Evolutionary conservation across 2,888 invertebrate genomes (phyloP).

Genomic region (Opisthograptis luteolata): DNA sequence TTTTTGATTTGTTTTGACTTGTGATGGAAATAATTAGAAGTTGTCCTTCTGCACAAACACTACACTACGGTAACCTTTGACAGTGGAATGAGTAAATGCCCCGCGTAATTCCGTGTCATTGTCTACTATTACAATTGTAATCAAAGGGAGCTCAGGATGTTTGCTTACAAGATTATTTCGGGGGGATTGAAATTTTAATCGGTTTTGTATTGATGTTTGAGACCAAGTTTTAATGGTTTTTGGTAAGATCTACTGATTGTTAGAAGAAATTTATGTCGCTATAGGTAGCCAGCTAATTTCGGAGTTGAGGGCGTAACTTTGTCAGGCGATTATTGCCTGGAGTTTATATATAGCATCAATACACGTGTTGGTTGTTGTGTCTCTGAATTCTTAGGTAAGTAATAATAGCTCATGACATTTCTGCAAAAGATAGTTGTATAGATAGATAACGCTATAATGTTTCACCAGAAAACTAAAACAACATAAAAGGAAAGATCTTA

Average conservation of each 20-base stretch:
- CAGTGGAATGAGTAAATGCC: conserved; percentile 29
- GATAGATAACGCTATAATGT: no score
- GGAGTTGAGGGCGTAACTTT: no score
- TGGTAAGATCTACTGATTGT: conserved; percentile 18
- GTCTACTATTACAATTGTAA: conserved; percentile 47
- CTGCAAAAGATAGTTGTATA: no score
- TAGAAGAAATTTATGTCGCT: background rate
- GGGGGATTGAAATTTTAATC: conserved; percentile 37
- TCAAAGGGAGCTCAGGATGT: conserved; percentile 39
- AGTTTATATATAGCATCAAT: no score
- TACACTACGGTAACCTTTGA: conserved; percentile 10
- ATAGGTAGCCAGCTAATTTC: background rate
- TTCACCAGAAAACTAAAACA: no score
- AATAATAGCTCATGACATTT: no score
- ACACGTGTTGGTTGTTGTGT: no score
- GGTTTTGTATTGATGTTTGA: conserved; percentile 35
- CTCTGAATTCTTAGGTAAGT: no score
- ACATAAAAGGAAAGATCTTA: no score
- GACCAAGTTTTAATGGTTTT: conserved; percentile 22
- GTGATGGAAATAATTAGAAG: background rate
- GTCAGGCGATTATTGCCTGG: no score
- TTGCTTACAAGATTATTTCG: conserved; percentile 35
- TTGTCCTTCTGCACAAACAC: conserved; percentile 8
- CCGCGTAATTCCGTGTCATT: conserved; percentile 39
- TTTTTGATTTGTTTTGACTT: background rate